Evolutionary conservation across 2,888 invertebrate species (phyloP).

Genomic region (Nephrotoma flavescens): DNA sequence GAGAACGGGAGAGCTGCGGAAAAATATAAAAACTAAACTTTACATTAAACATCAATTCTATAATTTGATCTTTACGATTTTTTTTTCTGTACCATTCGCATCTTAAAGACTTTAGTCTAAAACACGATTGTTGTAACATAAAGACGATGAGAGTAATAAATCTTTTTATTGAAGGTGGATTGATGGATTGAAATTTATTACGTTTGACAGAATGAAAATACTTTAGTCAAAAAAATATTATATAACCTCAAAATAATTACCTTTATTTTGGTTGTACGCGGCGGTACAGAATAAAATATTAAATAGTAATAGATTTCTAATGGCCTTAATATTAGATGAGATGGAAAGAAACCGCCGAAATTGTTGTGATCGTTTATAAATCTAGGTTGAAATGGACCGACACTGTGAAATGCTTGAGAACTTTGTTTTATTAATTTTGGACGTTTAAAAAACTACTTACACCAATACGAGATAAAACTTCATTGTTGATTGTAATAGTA

Average conservation of each 20-base stretch:
- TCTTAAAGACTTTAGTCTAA: neutral
- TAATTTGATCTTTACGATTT: neutral
- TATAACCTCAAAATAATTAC: neutral
- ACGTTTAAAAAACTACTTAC: too few species aligned
- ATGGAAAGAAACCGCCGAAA: neutral
- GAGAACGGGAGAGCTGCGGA: neutral
- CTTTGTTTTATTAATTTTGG: too few species aligned
- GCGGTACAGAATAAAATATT: neutral
- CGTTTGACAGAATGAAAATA: neutral
- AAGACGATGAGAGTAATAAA: neutral
- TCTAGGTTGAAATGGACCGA: neutral
- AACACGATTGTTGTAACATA: neutral
- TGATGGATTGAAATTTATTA: neutral
- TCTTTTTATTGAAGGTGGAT: neutral
- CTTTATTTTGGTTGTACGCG: neutral
- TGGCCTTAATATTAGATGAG: neutral
- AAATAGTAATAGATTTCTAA: neutral
- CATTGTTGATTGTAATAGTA: too few species aligned
- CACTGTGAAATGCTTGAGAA: neutral
- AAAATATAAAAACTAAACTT: neutral
- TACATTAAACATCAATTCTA: neutral
- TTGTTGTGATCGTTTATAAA: neutral
- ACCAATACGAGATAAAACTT: too few species aligned
- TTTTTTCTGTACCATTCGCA: neutral
- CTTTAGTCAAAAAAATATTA: neutral